Conservation (phyloP, 2,113 vertebrate species). For the Rafetus swinhoei region DNA sequence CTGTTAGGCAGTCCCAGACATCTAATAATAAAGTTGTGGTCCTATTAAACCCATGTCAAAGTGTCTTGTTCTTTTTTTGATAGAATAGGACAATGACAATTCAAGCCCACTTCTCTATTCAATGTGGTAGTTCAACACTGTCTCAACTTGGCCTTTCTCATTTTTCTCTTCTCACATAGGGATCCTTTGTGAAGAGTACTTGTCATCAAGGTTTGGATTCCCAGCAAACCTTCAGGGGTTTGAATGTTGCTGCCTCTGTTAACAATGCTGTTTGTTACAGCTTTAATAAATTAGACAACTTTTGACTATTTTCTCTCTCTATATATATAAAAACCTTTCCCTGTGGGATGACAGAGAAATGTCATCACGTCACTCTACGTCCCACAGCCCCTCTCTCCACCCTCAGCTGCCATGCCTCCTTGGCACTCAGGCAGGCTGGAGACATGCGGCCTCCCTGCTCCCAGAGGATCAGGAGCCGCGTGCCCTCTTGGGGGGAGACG, state of each 20-base stretch:
- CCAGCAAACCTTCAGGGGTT: background rate
- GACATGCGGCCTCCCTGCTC: background rate
- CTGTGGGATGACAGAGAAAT: too few species aligned
- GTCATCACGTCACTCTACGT: too few species aligned
- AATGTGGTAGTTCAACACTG: background rate
- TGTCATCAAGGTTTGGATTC: fast-evolving
- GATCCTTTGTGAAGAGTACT: background rate
- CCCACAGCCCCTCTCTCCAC: too few species aligned
- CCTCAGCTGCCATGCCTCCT: too few species aligned
- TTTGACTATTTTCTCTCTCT: constrained; percentile 30
- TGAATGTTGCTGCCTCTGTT: background rate
- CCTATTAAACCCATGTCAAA: too few species aligned
- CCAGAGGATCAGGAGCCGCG: too few species aligned
- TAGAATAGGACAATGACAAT: background rate
- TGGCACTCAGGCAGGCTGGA: too few species aligned
- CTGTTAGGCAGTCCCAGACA: too few species aligned
- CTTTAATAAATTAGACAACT: constrained; percentile 35
- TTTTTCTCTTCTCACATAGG: background rate
- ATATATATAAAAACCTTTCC: too few species aligned
- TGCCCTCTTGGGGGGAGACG: too few species aligned
- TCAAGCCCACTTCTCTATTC: background rate
- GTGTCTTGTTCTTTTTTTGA: too few species aligned
- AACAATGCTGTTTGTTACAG: background rate
- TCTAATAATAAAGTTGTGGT: too few species aligned
- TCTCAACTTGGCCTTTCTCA: fast-evolving